Percentiles rank a stretch among this genome's conserved stretches.
Evolutionary conservation across 2,113 vertebrate species (phyloP).

Genomic region (Ochotona curzoniae): DNA sequence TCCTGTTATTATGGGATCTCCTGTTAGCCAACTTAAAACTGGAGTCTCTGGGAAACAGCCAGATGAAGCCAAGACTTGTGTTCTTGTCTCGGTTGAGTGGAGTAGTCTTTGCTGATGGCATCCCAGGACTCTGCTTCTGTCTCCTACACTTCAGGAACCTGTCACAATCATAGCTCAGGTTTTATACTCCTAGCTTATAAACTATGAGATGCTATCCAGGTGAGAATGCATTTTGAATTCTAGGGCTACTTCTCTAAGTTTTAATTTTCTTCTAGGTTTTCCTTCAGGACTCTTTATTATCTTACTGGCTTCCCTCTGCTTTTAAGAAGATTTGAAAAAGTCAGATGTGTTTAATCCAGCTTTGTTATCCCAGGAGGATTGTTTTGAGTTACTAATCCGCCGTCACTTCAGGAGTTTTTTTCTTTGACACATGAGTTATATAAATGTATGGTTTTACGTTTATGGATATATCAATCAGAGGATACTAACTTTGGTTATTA

Average conservation of each 20-base stretch:
- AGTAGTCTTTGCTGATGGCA: no score
- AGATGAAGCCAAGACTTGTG: background rate
- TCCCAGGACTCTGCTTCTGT: no score
- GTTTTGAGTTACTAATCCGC: background rate
- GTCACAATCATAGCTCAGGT: no score
- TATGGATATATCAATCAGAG: background rate
- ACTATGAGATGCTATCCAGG: no score
- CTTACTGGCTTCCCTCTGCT: conserved; percentile 2
- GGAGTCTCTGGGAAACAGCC: background rate
- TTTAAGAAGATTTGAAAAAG: background rate
- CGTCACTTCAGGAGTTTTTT: background rate
- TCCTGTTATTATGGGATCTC: background rate
- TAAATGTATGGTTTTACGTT: background rate
- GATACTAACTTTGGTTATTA: background rate
- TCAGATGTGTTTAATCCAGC: conserved; percentile 8
- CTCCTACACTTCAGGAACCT: no score
- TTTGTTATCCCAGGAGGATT: conserved; percentile 17
- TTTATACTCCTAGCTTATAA: no score
- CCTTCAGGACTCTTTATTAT: background rate
- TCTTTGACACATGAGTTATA: background rate
- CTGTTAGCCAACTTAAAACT: background rate
- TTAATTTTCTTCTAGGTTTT: no score
- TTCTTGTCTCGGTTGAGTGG: background rate
- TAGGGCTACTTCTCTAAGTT: no score
- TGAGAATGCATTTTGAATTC: no score